Base-by-base conservation (phyloP, 2,113 vertebrate genomes). In the Cyanistes caeruleus region DNA sequence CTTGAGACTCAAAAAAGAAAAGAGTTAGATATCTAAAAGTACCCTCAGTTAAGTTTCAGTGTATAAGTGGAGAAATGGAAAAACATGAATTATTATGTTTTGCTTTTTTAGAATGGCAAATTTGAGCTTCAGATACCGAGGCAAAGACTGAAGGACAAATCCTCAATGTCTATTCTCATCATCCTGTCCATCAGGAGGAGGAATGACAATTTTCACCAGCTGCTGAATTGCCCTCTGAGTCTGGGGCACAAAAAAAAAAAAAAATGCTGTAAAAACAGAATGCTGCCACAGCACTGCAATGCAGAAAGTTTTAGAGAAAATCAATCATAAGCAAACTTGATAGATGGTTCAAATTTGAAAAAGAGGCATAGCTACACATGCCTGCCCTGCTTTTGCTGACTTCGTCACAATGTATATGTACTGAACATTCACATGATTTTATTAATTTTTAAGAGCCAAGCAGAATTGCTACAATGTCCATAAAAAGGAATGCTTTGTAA, bases 261-360 rank as follows among this genome's bases (percentile, higher is more conserved):
- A 72, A 88, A 63, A 51, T 4, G 7, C 70, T 58, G 22, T 84
- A 70, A 86, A 96, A 95, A 23, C 23, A 63, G 91, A 94, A 39
- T 86, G 90, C 82, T 95, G 72, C 64, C 68, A 81, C 89, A 95
- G 90, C 93, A 86, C 95, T 81, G 93, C 88, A 96, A 77, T 74
- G 85, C 90, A 94, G 83, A 93, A 56, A 3, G 2, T 83, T 95
- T 96, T 67, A 92, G 85, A 93, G 92, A 93, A 96, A 96, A 95
- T 92, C 90, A 96, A 95, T 97, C 94, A 96, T 84, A 92, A 77
- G 44, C 28, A 28, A 70, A 78, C 85, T 86, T 96, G 93, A 96
- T 95, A 81, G 85, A 97, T 93, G 76, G 56, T 20, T 88, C 6
- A 6, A 77, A 69, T 92, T 55, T 91, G 53, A 94, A 67, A 93